A percentile compares a stretch with the other conserved stretches of the same genome.
Conservation (phyloP, 2,888 invertebrate genomes). For the Mesochorus sp. region DNA sequence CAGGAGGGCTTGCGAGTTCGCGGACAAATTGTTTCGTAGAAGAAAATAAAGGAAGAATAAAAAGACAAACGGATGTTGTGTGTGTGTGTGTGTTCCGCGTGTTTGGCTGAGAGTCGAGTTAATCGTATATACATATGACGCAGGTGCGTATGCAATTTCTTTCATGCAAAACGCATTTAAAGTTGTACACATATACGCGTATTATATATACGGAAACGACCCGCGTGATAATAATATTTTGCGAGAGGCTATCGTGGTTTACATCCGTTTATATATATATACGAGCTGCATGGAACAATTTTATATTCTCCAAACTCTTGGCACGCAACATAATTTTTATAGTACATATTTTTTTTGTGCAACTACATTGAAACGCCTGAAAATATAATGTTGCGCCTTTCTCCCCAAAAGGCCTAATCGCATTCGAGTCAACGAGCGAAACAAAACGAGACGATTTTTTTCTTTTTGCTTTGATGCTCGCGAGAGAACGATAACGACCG, state of each 20-base stretch:
- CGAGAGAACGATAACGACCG: neutral
- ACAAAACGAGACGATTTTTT: neutral
- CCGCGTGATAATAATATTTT: slow-evolving; percentile 29
- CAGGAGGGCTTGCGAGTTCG: slow-evolving; percentile 44
- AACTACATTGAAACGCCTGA: neutral
- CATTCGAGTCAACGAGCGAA: neutral
- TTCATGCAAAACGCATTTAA: slow-evolving; percentile 14
- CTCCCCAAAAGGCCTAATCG: neutral
- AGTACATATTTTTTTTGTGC: neutral
- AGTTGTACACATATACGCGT: neutral
- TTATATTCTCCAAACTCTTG: neutral
- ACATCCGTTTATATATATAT: slow-evolving; percentile 47
- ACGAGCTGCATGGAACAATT: neutral
- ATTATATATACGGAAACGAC: neutral
- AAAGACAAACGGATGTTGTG: slow-evolving; percentile 61
- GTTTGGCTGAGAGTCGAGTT: slow-evolving; percentile 4
- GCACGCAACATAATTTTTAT: neutral
- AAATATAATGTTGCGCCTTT: neutral
- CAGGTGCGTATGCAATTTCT: slow-evolving; percentile 47
- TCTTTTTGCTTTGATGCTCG: neutral
- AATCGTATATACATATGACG: slow-evolving; percentile 9
- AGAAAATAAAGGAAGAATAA: slow-evolving; percentile 42
- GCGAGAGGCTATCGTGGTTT: slow-evolving; percentile 15
- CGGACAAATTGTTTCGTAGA: slow-evolving; percentile 65
- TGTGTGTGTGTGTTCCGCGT: slow-evolving; percentile 21